A percentile compares a stretch with the other conserved stretches of the same genome.
Conservation (phyloP, 2,797 vertebrate species). For the Remorina albescens region DNA sequence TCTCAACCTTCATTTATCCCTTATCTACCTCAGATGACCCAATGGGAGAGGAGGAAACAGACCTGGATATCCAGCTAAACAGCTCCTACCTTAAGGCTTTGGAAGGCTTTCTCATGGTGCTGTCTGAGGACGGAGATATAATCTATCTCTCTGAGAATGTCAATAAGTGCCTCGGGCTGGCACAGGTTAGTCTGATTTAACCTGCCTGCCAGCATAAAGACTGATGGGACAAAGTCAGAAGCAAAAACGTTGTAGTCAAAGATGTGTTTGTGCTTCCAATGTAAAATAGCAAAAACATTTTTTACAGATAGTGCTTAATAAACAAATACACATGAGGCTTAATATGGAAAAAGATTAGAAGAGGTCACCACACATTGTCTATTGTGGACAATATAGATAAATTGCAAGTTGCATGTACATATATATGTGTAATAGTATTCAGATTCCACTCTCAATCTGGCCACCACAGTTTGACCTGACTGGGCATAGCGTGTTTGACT, state of each 20-base stretch:
- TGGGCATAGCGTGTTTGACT: conserved; percentile 98
- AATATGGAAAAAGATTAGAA: not conserved
- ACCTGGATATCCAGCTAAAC: conserved; percentile 92
- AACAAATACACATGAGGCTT: not conserved
- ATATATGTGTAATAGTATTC: not conserved
- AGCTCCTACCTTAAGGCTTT: conserved; percentile 95
- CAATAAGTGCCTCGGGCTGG: conserved; percentile 97
- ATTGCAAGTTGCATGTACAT: not conserved
- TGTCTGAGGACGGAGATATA: conserved; percentile 98
- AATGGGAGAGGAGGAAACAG: conserved; percentile 84
- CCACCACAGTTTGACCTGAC: conserved; percentile 93
- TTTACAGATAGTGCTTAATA: conserved; percentile 3
- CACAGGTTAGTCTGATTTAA: conserved; percentile 87
- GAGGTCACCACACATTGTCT: not conserved
- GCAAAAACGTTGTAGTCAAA: not conserved
- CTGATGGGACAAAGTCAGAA: not conserved
- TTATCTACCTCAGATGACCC: conserved; percentile 82
- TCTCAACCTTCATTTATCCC: conserved; percentile 1
- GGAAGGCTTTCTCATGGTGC: conserved; percentile 97
- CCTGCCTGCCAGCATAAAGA: not conserved
- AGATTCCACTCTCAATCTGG: conserved; percentile 31
- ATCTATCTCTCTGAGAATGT: conserved; percentile 97
- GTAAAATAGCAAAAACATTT: not conserved
- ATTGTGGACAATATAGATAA: not conserved
- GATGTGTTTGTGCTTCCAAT: not conserved